Base-by-base conservation (phyloP, 1,140 invertebrate genomes). In the Samia ricini region DNA sequence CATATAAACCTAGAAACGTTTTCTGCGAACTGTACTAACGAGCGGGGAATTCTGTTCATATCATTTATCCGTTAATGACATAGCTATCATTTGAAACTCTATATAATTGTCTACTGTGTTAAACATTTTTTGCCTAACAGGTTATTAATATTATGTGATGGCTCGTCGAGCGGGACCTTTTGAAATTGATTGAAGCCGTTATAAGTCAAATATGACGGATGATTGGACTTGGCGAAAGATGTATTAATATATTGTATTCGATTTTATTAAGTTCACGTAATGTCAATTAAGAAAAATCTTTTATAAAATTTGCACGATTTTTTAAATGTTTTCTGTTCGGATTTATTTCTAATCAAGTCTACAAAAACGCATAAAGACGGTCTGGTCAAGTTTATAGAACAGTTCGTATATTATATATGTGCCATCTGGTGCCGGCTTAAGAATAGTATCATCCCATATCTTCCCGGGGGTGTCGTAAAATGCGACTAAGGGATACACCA, bases 31-130 rank as follows among this genome's bases (percentile, higher is more conserved):
- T 15, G 15, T 42, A 42, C 33, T 42, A 42, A 42, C 33, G 8
- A 12, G 33, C 15, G 33, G 33, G 33, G 33, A 42, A 42, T 42
- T 42, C 33, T 42, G 33, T 26, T 57, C 64, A 48, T 29, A 61
- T 64, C 64, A 66, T 63, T 62, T 61, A 56, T 66, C 54, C 62
- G 36, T 65, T 61, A 69, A 67, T 69, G 68, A 71, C 61, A 75
- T 66, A 65, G 63, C 66, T 64, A 67, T 71, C 66, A 69, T 71
- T 71, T 69, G 26, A 60, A 56, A 61, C 49, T 59, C 54, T 57
- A 50, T 67, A 71, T 79, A 78, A 79, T 81, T 79, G 74, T 77
- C 68, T 69, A 58, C 60, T 64, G 54, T 71, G 66, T 74, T 80
- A 74, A 76, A 73, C 63, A 74, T 76, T 75, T 63, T 67, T 54